Percentiles rank a stretch among this genome's conserved stretches.
These are phyloP conservation scores for Catharus fuscescens DNA, from an alignment of 2,113 vertebrate genomes.

Conservation along the genomic window DNA sequence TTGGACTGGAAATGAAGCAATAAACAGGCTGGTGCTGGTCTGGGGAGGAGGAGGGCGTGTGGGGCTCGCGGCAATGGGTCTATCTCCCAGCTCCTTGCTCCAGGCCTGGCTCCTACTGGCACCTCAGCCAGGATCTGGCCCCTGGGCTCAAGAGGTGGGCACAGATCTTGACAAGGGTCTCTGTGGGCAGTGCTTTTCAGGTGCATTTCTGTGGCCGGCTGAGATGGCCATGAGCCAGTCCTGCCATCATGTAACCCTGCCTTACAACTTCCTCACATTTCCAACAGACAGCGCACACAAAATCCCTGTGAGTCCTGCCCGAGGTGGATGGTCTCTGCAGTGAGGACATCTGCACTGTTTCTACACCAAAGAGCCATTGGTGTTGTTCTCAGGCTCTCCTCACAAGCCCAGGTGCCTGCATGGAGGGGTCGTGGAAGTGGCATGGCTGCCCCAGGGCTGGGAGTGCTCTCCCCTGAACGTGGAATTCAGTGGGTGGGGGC, in stretches of 20 bases:
- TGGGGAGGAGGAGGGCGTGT: rapidly evolving
- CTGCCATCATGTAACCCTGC: rapidly evolving
- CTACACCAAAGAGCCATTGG: not conserved
- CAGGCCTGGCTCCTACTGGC: not conserved
- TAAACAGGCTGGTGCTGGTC: not conserved
- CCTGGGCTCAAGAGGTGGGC: not conserved
- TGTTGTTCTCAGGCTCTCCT: not conserved
- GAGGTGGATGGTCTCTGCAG: rapidly evolving
- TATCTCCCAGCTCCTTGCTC: not conserved
- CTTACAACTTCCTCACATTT: not conserved
- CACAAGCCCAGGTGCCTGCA: rapidly evolving
- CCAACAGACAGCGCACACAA: rapidly evolving
- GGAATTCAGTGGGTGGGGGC: rapidly evolving
- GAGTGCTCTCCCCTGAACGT: rapidly evolving
- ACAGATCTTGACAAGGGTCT: not conserved
- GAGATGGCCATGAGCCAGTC: rapidly evolving
- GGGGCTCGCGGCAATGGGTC: not conserved
- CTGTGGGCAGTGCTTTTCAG: not conserved
- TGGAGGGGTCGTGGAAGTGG: rapidly evolving
- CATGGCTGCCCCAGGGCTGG: not conserved
- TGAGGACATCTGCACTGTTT: not conserved
- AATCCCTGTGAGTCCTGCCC: rapidly evolving
- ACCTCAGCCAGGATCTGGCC: rapidly evolving
- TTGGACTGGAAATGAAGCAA: not conserved
- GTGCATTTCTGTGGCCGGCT: rapidly evolving